Conservation (phyloP, 2,888 invertebrate genomes). For the Tridacna gigas region DNA sequence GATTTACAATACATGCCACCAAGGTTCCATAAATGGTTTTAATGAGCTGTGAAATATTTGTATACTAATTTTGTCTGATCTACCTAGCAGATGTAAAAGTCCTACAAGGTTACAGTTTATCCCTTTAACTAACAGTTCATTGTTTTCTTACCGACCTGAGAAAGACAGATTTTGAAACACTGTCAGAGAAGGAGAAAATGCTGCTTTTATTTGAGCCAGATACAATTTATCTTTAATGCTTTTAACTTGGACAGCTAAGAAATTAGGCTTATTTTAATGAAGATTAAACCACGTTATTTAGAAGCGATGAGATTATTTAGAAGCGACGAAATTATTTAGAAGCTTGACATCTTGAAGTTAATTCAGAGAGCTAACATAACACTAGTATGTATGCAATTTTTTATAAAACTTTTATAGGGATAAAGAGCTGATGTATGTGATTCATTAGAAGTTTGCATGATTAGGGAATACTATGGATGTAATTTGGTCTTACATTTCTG, state of each 20-base stretch:
- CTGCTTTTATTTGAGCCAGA: background rate
- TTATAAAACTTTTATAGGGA: no score
- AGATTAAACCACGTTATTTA: no score
- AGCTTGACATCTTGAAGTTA: no score
- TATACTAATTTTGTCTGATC: background rate
- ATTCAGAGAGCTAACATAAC: no score
- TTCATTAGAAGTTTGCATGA: background rate
- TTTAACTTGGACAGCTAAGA: no score
- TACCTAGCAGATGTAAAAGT: slow-evolving; percentile 1
- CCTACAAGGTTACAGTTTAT: background rate
- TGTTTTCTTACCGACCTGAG: background rate
- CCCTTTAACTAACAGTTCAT: background rate
- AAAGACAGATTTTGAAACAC: background rate
- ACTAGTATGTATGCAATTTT: no score
- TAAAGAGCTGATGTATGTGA: background rate
- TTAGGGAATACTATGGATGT: background rate
- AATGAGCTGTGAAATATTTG: slow-evolving; percentile 26
- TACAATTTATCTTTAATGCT: no score
- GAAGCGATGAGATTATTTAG: no score
- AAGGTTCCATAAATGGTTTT: slow-evolving; percentile 9
- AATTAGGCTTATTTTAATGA: no score
- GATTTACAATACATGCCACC: background rate
- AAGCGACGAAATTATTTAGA: no score
- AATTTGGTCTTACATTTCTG: background rate
- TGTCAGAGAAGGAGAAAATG: background rate